phyloP scores from a whole-genome alignment of 2,888 invertebrate species.

The Hirudinaria manillensis region DNA sequence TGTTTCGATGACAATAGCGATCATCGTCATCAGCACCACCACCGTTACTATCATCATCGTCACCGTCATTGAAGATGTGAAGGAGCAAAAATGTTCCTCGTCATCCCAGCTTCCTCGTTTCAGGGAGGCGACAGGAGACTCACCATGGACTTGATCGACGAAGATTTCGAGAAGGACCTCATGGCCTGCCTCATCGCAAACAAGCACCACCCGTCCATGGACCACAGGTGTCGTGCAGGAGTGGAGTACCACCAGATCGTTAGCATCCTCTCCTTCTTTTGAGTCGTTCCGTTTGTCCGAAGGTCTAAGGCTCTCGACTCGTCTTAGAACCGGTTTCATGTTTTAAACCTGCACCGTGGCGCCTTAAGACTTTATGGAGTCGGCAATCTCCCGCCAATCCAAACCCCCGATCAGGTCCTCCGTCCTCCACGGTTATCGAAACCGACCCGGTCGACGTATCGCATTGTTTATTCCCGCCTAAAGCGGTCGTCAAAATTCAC shows the following conservation, averaged over 20 bases:
- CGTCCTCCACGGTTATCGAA: no score
- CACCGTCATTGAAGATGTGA: no score
- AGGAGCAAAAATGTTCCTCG: no score
- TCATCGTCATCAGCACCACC: not conserved
- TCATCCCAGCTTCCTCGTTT: not conserved
- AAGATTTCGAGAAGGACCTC: constrained; percentile 59
- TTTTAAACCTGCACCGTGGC: no score
- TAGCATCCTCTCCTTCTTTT: not conserved
- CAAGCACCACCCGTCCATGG: constrained; percentile 78
- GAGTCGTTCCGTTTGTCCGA: not conserved
- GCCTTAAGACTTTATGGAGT: no score
- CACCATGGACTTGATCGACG: constrained; percentile 16
- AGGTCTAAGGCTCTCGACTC: not conserved
- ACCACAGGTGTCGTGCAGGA: constrained; percentile 79
- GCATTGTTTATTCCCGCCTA: no score
- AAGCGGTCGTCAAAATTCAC: no score
- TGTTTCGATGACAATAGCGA: not conserved
- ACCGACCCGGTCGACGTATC: no score
- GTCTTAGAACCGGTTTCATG: not conserved
- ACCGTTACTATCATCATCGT: not conserved
- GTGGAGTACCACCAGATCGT: constrained; percentile 91
- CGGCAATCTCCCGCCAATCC: no score
- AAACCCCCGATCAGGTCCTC: no score
- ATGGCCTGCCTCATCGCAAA: constrained; percentile 88
- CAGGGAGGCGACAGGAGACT: constrained; percentile 11